These are phyloP conservation scores for Balaenoptera acutorostrata DNA, from an alignment of 2,113 vertebrate genomes.

Conservation along the genomic window DNA sequence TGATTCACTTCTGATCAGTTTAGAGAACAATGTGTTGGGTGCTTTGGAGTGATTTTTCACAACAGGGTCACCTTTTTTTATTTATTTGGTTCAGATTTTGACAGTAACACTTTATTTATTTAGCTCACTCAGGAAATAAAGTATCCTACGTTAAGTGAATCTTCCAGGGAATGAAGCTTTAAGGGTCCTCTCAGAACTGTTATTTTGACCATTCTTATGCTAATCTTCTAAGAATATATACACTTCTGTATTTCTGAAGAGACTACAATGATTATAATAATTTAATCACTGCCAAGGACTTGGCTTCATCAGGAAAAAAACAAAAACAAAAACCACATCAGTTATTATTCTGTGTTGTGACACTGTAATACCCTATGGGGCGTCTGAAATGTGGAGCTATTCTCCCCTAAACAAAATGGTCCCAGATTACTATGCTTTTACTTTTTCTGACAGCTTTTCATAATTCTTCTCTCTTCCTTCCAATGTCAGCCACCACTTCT, in stretches of 20 bases:
- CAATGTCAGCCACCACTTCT: neutral
- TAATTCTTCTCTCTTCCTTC: neutral
- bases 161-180: neutral
- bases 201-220: constrained; percentile 15
- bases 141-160: neutral
- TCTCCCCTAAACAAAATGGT: constrained; percentile 31
- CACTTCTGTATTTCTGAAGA: neutral
- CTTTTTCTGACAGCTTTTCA: constrained; percentile 38
- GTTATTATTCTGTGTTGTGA: neutral
- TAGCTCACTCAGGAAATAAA: neutral
- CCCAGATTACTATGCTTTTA: neutral
- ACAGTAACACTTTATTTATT: neutral
- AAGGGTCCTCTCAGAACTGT: neutral
- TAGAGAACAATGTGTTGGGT: neutral
- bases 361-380: neutral
- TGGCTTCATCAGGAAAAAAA: neutral
- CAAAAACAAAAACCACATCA: no score
- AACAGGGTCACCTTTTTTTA: neutral
- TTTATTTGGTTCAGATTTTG: neutral
- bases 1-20: neutral
- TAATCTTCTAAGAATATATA: constrained; percentile 30
- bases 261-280: neutral
- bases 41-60: neutral
- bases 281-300: neutral
- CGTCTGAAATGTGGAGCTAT: neutral